Evolutionary conservation across 2,888 invertebrate genomes (phyloP).

Genomic region (Heliconius sara): DNA sequence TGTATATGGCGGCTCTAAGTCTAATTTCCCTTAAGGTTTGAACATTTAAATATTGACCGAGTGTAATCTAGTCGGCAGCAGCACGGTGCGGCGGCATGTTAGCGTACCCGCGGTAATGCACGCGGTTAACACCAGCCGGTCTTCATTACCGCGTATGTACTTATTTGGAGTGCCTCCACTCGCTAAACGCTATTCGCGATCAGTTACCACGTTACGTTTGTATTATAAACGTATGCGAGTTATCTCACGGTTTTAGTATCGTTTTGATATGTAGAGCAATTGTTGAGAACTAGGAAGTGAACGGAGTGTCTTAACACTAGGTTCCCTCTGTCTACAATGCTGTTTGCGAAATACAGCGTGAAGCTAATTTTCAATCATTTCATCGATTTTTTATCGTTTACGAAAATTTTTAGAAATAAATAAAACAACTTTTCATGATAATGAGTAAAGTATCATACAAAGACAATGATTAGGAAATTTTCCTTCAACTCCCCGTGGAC

Average conservation of each 20-base stretch:
- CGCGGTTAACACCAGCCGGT: slow-evolving; percentile 69
- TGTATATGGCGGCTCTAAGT: slow-evolving; percentile 38
- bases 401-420: not conserved
- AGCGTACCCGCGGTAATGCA: slow-evolving; percentile 75
- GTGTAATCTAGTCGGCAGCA: slow-evolving; percentile 69
- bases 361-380: not conserved
- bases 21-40: slow-evolving; percentile 49
- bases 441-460: too few relatives aligned
- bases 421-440: not conserved
- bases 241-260: slow-evolving; percentile 49
- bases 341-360: not conserved
- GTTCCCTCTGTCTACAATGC: not conserved
- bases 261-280: not conserved
- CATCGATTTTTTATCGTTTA: not conserved
- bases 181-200: slow-evolving; percentile 75
- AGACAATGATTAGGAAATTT: too few relatives aligned
- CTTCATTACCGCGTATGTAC: slow-evolving; percentile 75
- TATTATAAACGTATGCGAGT: slow-evolving; percentile 47
- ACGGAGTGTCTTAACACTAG: not conserved
- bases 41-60: slow-evolving; percentile 77
- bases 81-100: slow-evolving; percentile 60
- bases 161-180: slow-evolving; percentile 61
- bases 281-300: not conserved
- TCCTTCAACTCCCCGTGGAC: too few relatives aligned
- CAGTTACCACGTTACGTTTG: slow-evolving; percentile 51